Evolutionary conservation across 2,888 invertebrate genomes (phyloP).

Genomic region (Schrankia costaestrigalis): DNA sequence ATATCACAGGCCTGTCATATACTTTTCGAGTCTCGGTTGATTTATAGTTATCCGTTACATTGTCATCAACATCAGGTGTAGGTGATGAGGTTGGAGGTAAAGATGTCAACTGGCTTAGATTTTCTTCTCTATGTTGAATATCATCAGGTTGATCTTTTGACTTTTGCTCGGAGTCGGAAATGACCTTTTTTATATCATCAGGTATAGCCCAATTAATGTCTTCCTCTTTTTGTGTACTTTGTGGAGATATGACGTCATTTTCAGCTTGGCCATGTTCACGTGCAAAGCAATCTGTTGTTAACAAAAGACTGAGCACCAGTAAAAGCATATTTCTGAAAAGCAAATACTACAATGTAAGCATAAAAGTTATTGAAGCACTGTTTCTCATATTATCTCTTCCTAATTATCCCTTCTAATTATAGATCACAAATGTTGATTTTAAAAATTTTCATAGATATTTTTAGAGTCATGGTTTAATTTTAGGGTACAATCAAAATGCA

Average conservation of each 20-base stretch:
- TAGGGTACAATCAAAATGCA: too few relatives aligned
- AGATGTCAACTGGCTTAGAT: constrained; percentile 41
- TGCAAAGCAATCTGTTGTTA: constrained; percentile 31
- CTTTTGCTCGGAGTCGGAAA: constrained; percentile 44
- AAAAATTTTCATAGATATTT: too few relatives aligned
- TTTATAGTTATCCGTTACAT: background rate
- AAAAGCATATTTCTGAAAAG: constrained; percentile 40
- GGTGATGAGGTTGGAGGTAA: constrained; percentile 21
- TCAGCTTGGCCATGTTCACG: constrained; percentile 5
- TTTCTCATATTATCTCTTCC: too few relatives aligned
- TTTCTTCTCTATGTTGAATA: constrained; percentile 45
- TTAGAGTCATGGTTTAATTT: too few relatives aligned
- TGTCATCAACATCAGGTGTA: constrained; percentile 1
- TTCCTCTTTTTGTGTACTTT: constrained; percentile 19
- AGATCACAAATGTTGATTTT: too few relatives aligned
- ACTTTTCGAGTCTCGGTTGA: background rate
- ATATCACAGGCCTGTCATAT: constrained; percentile 1
- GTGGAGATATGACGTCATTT: background rate
- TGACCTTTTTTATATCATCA: constrained; percentile 34
- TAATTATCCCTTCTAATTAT: too few relatives aligned
- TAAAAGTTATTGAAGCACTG: too few relatives aligned
- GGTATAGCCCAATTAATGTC: constrained; percentile 25
- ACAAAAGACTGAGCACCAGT: constrained; percentile 24
- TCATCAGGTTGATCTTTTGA: constrained; percentile 41
- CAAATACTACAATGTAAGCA: too few relatives aligned